Percentiles rank a stretch among this genome's conserved stretches.
Evolutionary conservation across 1,140 invertebrate species (phyloP).

Genomic region (Asobara japonica): DNA sequence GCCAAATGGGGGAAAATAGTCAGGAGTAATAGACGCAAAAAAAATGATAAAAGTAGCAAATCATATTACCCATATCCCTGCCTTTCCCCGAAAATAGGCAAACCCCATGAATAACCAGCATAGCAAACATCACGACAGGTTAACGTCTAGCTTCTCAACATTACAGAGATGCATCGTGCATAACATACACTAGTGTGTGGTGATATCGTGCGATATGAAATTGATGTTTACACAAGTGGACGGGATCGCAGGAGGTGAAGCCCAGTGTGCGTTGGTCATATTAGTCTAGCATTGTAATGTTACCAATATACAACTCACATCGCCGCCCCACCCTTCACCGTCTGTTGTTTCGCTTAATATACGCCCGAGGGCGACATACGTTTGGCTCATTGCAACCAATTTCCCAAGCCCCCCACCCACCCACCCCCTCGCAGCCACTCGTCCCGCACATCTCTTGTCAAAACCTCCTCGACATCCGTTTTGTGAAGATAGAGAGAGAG

Average conservation of each 20-base stretch:
- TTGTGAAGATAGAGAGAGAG: background rate
- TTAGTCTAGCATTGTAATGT: constrained; percentile 25
- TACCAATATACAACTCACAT: background rate
- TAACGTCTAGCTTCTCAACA: constrained; percentile 3
- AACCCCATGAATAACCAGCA: background rate
- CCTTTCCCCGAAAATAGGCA: background rate
- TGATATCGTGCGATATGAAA: constrained; percentile 47
- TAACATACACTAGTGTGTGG: constrained; percentile 6
- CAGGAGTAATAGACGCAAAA: too few species aligned
- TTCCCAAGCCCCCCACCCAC: background rate
- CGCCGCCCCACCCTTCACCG: background rate
- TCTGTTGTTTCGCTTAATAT: background rate
- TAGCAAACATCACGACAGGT: background rate
- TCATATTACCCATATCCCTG: background rate
- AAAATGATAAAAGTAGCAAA: background rate
- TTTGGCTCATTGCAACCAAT: background rate
- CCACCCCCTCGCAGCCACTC: background rate
- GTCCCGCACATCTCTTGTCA: background rate
- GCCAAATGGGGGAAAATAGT: too few species aligned
- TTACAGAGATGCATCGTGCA: constrained; percentile 14
- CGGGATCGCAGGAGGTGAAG: constrained; percentile 28
- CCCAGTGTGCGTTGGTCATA: constrained; percentile 14
- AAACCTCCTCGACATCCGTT: background rate
- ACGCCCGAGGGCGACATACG: background rate
- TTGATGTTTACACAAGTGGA: constrained; percentile 55